Percentiles rank a stretch among this genome's conserved stretches.
phyloP scores from a whole-genome alignment of 1,140 invertebrate species.

The Trissolcus basalis region DNA sequence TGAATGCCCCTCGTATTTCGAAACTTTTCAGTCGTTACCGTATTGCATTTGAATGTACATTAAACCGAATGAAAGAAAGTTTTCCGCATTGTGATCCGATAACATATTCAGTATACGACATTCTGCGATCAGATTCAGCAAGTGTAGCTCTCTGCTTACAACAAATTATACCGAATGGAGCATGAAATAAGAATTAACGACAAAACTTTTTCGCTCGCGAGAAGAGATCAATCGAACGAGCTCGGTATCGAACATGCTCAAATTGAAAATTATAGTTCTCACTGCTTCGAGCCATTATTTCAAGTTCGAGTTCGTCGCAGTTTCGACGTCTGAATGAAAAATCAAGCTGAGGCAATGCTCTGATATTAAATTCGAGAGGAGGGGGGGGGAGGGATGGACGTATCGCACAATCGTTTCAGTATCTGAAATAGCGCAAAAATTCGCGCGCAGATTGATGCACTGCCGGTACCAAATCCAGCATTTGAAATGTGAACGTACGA shows the following conservation, averaged over 20 bases:
- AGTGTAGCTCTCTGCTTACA: constrained; percentile 39
- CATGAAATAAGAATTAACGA: constrained; percentile 58
- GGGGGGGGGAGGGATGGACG: neutral
- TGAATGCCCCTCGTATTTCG: constrained; percentile 40
- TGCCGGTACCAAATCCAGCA: constrained; percentile 6
- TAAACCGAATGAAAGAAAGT: constrained; percentile 46
- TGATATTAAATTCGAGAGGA: constrained; percentile 35
- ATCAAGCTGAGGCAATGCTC: constrained; percentile 14
- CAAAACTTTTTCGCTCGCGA: constrained; percentile 40
- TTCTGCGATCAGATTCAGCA: constrained; percentile 19
- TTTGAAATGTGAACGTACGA: constrained; percentile 7
- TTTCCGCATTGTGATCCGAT: constrained; percentile 38
- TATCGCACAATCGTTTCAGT: constrained; percentile 27
- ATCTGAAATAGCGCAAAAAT: constrained; percentile 30
- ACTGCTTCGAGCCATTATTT: constrained; percentile 29
- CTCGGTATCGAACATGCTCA: constrained; percentile 35
- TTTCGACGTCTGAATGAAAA: constrained; percentile 27
- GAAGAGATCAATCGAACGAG: constrained; percentile 39
- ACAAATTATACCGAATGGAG: constrained; percentile 50
- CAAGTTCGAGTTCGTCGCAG: constrained; percentile 32
- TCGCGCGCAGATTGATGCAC: constrained; percentile 24
- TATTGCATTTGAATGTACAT: constrained; percentile 44
- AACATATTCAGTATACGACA: constrained; percentile 45
- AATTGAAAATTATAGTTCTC: constrained; percentile 49
- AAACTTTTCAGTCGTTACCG: constrained; percentile 38